Percentiles rank a stretch among this genome's conserved stretches.
Evolutionary conservation across 92 coral and sea anemone species (phyloP).

Genomic region (Epizoanthus stellaris): DNA sequence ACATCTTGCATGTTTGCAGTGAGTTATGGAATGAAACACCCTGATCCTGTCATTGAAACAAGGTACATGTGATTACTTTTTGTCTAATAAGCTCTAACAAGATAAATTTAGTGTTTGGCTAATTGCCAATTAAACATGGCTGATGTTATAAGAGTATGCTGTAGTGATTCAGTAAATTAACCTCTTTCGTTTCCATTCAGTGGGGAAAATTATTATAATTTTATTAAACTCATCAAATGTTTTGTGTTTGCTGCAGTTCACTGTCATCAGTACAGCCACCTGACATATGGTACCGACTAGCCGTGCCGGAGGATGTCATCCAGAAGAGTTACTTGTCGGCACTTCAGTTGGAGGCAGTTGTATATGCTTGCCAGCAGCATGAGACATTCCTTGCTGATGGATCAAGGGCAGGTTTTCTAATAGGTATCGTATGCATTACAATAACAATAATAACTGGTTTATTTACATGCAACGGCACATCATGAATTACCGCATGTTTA

Average conservation of each 20-base stretch:
- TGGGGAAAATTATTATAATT: neutral
- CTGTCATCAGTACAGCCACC: constrained; percentile 97
- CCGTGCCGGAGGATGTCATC: constrained; percentile 78
- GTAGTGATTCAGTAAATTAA: too few species aligned
- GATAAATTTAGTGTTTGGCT: too few species aligned
- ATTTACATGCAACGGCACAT: too few species aligned
- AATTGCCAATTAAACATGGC: too few species aligned
- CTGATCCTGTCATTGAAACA: constrained; percentile 98
- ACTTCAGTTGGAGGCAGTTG: constrained; percentile 97
- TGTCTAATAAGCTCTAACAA: neutral
- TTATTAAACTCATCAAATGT: neutral
- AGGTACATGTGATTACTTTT: constrained; percentile 57
- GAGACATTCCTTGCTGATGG: constrained; percentile 92
- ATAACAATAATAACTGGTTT: too few species aligned
- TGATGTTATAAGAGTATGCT: too few species aligned
- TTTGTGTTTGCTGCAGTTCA: constrained; percentile 61
- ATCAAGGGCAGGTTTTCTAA: constrained; percentile 93
- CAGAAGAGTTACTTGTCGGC: constrained; percentile 81
- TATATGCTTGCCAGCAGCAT: constrained; percentile 95
- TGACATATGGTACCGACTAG: constrained; percentile 82
- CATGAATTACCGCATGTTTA: too few species aligned
- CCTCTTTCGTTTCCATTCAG: neutral
- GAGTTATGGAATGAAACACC: constrained; percentile 84
- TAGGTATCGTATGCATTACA: constrained; percentile 71
- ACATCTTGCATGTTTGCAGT: constrained; percentile 60